Base-by-base conservation (phyloP, 2,888 invertebrate genomes). In the Dryococelus australis region DNA sequence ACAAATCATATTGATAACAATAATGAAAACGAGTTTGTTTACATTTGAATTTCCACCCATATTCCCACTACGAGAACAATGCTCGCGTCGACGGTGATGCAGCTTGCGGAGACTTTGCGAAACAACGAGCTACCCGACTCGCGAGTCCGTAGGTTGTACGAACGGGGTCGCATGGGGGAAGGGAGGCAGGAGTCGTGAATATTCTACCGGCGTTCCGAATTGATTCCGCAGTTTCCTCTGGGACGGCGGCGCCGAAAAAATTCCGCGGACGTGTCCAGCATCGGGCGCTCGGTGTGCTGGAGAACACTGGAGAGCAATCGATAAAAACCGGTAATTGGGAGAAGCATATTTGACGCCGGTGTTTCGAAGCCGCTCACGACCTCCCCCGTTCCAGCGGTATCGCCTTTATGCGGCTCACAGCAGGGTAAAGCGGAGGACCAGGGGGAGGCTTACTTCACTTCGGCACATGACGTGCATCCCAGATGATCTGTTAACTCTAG, bases 271-370 rank as follows among this genome's bases (percentile, higher is more conserved):
- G 65, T 65, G 20, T 65, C 65, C 24, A 65, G n/a, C 65, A 65
- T 65, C 51, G 65, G 24, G 8, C 65, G 47, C 16, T 16, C 16
- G 5, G 10, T 47, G 47, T 47, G 16, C 35, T 16, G 65, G 65
- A 65, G 65, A 65, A 24, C 20, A 24, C 51, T 51, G n/a, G 65
- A 65, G 65, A 65, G 65, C 1, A 24, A 16, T 65, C 24, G 20
- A 65, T 65, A n/a, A 65, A 65, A 65, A 65, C 20, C 65, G 24
- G 65, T 65, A 65, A 65, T 65, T 65, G 65, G 65, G 65, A n/a
- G 16, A 24, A 65, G 65, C 20, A 65, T 65, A 65, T 65, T 65
- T 65, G 12, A 65, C 24, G n/a, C 12, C 65, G 65, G 65, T 65
- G n/a, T 65, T 65, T n/a, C 24, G 47, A 47, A 47, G 47, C 8